phyloP scores from a whole-genome alignment of 2,113 vertebrate genomes.

The Salminus brasiliensis region DNA sequence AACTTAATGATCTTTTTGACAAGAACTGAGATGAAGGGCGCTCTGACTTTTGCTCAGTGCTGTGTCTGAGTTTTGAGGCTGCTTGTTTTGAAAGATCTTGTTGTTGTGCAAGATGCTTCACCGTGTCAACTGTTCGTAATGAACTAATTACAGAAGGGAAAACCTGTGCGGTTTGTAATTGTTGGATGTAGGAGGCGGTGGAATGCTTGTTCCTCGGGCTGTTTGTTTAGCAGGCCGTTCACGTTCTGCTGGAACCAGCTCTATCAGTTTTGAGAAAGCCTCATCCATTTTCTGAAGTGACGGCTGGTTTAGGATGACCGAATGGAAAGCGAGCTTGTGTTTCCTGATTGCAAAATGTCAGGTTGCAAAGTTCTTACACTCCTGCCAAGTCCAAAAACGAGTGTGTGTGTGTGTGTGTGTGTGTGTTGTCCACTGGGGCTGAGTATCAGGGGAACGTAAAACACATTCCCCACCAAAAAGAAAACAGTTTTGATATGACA shows the following conservation, averaged over 20 bases:
- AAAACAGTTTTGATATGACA: conserved; percentile 44
- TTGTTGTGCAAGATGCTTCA: not conserved
- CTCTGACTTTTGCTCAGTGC: too few species aligned
- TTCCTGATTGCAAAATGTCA: conserved; percentile 46
- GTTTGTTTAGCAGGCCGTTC: conserved; percentile 12
- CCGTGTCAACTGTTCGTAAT: too few species aligned
- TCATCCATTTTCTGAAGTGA: not conserved
- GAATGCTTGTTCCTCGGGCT: conserved; percentile 10
- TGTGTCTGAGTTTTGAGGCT: not conserved
- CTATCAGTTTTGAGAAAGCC: conserved; percentile 8
- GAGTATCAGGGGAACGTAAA: not conserved
- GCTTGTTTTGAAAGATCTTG: not conserved
- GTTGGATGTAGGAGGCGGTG: not conserved
- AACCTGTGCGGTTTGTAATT: not conserved
- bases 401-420: not conserved
- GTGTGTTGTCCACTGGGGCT: conserved; percentile 22
- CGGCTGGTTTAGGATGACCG: conserved; percentile 31
- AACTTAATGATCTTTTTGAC: too few species aligned
- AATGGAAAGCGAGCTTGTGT: conserved; percentile 42
- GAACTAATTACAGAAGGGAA: not conserved
- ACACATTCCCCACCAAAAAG: conserved; percentile 36
- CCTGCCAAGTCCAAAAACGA: conserved; percentile 27
- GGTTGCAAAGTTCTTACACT: conserved; percentile 43
- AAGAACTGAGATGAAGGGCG: too few species aligned
- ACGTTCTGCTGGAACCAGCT: not conserved